A percentile compares a stretch with the other conserved stretches of the same genome.
These are phyloP conservation scores for Arge pagana DNA, from an alignment of 2,888 invertebrate species.

Conservation along the genomic window DNA sequence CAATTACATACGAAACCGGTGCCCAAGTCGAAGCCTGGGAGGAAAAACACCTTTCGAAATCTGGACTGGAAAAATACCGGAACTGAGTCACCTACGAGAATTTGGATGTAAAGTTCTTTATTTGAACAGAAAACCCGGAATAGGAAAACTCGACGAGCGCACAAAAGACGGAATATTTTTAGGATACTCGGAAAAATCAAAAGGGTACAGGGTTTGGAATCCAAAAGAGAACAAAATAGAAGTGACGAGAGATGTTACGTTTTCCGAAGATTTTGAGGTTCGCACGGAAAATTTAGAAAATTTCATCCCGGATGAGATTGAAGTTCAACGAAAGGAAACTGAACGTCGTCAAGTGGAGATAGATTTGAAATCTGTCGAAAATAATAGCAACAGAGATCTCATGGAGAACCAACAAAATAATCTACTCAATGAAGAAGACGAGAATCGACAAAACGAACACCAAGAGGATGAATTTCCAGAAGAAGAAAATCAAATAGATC, in stretches of 20 bases:
- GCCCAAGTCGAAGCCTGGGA: constrained; percentile 2
- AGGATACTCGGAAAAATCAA: constrained; percentile 13
- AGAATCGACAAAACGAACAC: constrained; percentile 15
- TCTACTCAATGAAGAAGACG: constrained; percentile 9
- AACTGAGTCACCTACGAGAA: background rate
- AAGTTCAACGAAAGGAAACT: no score
- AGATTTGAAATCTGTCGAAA: no score
- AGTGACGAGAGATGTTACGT: constrained; percentile 19
- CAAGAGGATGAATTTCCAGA: constrained; percentile 11
- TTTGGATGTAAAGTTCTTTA: constrained; percentile 6
- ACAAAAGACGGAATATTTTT: background rate
- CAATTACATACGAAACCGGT: constrained; percentile 11
- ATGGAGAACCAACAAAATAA: no score
- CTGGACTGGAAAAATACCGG: background rate
- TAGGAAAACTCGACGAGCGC: background rate
- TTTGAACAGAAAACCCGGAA: background rate
- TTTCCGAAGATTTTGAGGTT: constrained; percentile 16
- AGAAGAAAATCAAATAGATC: constrained; percentile 13
- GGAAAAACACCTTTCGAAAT: constrained; percentile 8
- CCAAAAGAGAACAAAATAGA: constrained; percentile 7
- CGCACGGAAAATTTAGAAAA: no score
- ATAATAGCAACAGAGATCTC: no score
- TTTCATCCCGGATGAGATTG: no score
- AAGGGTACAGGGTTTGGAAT: constrained; percentile 25
- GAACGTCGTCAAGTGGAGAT: no score